A percentile compares a stretch with the other conserved stretches of the same genome.
phyloP scores from a whole-genome alignment of 2,797 vertebrate genomes.

The Sebastes flavidus region DNA sequence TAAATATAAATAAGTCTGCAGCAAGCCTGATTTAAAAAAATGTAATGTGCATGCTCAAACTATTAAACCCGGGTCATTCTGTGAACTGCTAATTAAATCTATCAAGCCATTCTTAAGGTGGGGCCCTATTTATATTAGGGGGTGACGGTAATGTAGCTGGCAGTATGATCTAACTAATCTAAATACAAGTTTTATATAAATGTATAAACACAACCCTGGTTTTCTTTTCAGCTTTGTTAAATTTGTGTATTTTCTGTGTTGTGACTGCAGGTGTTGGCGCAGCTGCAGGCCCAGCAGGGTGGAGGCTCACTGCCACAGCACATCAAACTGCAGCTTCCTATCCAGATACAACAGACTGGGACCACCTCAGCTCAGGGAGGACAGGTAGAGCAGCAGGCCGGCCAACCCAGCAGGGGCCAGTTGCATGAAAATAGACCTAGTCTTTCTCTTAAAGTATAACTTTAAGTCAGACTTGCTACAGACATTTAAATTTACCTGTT shows the following conservation, averaged over 20 bases:
- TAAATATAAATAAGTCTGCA: not conserved
- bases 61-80: not conserved
- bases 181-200: not conserved
- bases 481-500: too few relatives aligned
- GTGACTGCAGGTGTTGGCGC: constrained; percentile 83
- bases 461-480: too few relatives aligned
- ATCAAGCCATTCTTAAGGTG: not conserved
- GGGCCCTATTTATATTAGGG: not conserved
- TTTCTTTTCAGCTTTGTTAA: not conserved
- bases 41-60: not conserved
- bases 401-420: too few relatives aligned
- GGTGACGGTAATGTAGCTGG: not conserved
- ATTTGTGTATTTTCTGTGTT: constrained; percentile 18
- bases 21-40: not conserved
- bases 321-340: constrained; percentile 90
- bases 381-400: constrained; percentile 55
- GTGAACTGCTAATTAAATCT: not conserved
- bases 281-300: constrained; percentile 89
- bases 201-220: not conserved
- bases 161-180: not conserved
- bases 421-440: too few relatives aligned
- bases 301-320: constrained; percentile 85
- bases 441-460: too few relatives aligned
- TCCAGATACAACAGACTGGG: constrained; percentile 87
- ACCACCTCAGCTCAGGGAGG: constrained; percentile 74